These are phyloP conservation scores for Chloroclystis v-ata DNA, from an alignment of 2,888 invertebrate genomes.

Conservation along the genomic window DNA sequence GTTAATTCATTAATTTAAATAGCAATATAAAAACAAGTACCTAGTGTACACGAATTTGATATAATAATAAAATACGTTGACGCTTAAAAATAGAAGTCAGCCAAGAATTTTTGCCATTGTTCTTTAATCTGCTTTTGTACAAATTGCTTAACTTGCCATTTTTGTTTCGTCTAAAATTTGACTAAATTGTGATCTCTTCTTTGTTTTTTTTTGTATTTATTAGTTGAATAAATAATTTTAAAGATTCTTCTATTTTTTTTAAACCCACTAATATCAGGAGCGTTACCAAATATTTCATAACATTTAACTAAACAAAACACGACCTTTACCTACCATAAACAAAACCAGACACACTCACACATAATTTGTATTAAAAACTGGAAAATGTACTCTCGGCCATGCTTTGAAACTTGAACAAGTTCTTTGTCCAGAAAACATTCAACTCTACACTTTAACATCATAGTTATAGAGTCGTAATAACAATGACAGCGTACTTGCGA, in stretches of 20 bases:
- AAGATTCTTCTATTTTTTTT: no score
- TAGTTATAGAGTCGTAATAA: conserved; percentile 6
- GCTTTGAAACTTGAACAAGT: conserved; percentile 17
- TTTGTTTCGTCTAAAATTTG: conserved; percentile 12
- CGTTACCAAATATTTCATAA: no score
- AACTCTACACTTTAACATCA: conserved; percentile 2
- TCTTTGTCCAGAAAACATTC: conserved; percentile 19
- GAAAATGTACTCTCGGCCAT: conserved; percentile 12
- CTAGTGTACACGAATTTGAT: no score
- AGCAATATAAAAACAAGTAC: no score
- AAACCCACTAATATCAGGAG: no score
- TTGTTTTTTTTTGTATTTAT: conserved; percentile 2
- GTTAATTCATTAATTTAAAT: no score
- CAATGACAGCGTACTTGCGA: background rate
- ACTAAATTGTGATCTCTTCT: conserved; percentile 11
- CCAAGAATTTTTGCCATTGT: no score
- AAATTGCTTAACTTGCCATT: conserved; percentile 24
- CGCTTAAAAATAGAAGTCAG: no score
- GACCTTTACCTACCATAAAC: background rate
- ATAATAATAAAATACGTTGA: no score
- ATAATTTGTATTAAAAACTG: conserved; percentile 19
- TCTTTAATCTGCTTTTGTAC: conserved; percentile 1
- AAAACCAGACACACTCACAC: background rate
- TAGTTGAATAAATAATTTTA: conserved; percentile 1
- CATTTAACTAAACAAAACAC: no score